Conservation (phyloP, 37 sponge, comb jelly and placozoan species). For the Beroe forskalii region DNA sequence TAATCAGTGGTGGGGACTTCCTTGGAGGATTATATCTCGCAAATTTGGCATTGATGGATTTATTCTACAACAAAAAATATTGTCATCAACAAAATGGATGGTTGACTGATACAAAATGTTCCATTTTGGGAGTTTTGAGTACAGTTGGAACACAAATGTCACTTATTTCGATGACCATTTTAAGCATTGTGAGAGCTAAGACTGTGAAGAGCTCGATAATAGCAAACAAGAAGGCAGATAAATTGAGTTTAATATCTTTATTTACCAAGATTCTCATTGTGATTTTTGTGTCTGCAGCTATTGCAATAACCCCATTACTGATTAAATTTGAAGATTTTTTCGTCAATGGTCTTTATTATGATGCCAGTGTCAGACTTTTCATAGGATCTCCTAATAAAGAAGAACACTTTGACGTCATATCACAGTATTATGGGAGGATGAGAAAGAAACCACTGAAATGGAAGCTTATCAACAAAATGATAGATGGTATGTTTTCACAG, state of each 20-base stretch:
- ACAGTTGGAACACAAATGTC: conserved; percentile 5
- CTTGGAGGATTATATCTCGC: background rate
- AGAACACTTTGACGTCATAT: background rate
- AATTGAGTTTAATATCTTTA: background rate
- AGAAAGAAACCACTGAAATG: background rate
- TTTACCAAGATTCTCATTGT: background rate
- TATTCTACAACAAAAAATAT: background rate
- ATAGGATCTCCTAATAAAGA: background rate
- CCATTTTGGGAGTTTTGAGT: background rate
- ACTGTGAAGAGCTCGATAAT: background rate
- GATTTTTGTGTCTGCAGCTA: background rate
- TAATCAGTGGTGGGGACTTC: background rate
- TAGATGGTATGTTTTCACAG: background rate
- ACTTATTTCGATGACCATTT: background rate
- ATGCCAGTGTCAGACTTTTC: background rate
- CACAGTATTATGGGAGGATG: background rate
- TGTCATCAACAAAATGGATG: background rate
- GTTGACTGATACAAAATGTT: background rate
- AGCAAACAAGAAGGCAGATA: background rate
- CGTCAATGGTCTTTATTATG: background rate
- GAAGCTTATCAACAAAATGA: background rate
- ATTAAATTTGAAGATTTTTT: background rate
- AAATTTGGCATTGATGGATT: background rate
- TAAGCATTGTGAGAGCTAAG: background rate
- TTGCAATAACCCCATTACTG: background rate